Conservation (phyloP, 2,797 vertebrate genomes). For the Diplodus puntazzo region DNA sequence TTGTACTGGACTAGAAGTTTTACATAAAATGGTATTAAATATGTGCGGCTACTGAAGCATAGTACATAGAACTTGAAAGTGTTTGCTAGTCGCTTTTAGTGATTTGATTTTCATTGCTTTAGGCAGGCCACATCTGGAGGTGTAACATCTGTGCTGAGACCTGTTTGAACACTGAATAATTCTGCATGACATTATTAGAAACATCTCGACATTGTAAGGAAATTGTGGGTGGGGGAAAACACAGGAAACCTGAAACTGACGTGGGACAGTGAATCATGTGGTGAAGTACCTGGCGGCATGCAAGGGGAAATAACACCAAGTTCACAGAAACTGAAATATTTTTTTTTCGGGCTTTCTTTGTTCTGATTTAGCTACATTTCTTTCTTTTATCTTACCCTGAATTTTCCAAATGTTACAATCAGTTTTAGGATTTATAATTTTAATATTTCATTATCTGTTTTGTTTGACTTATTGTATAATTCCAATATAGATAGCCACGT, state of each 20-base stretch:
- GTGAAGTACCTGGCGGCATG: not conserved
- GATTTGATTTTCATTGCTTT: not conserved
- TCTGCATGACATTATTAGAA: not conserved
- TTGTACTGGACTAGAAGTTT: not conserved
- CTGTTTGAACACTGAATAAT: not conserved
- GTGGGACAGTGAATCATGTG: constrained; percentile 7
- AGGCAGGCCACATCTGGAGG: no score
- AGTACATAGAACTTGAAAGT: not conserved
- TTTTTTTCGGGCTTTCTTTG: not conserved
- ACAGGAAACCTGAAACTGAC: constrained; percentile 9
- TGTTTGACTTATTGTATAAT: not conserved
- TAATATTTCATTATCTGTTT: not conserved
- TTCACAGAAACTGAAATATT: not conserved
- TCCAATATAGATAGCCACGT: not conserved
- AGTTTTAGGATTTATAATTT: not conserved
- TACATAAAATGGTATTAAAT: not conserved
- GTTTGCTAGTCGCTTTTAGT: not conserved
- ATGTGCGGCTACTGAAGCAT: no score
- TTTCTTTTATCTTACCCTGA: not conserved
- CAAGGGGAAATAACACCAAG: not conserved
- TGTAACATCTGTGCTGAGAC: not conserved
- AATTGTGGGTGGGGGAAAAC: constrained; percentile 58
- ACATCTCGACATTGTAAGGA: not conserved
- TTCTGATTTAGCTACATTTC: not conserved
- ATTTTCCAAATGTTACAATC: not conserved